Percentiles rank a stretch among this genome's conserved stretches.
phyloP scores from a whole-genome alignment of 2,113 vertebrate species.

The Actenoides lindsayi region DNA sequence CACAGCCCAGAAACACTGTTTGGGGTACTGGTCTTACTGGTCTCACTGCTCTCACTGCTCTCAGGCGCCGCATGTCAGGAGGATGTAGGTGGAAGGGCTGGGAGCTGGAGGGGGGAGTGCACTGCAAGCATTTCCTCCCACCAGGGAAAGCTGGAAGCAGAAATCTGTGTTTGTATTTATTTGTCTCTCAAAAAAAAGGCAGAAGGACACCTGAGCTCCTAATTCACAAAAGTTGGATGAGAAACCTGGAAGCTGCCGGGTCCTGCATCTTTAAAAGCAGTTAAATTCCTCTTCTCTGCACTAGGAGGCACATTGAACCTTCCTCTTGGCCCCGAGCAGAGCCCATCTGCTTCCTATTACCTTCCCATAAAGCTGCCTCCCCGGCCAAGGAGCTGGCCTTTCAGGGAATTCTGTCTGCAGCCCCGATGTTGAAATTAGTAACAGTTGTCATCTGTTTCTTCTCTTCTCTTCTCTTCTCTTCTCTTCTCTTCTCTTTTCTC shows the following conservation, averaged over 20 bases:
- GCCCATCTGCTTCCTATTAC: slow-evolving; percentile 73
- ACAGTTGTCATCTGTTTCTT: slow-evolving; percentile 42
- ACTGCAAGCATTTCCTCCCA: neutral
- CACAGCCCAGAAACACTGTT: neutral
- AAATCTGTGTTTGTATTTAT: slow-evolving; percentile 30
- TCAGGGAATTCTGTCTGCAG: slow-evolving; percentile 71
- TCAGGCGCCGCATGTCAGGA: rapidly evolving
- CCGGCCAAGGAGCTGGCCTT: slow-evolving; percentile 38
- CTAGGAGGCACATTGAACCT: slow-evolving; percentile 73
- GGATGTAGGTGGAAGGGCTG: neutral
- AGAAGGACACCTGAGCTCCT: slow-evolving; percentile 50
- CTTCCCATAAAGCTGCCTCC: slow-evolving; percentile 37
- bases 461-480: neutral
- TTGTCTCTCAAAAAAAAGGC: neutral
- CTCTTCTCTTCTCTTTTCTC: neutral
- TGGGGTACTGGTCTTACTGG: neutral
- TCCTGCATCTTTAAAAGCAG: slow-evolving; percentile 63
- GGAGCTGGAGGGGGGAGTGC: no score
- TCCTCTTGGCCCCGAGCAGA: slow-evolving; percentile 52
- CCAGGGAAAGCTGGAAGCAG: neutral
- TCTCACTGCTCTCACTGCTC: neutral
- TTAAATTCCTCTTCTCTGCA: slow-evolving; percentile 64
- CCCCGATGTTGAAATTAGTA: slow-evolving; percentile 51
- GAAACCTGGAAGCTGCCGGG: slow-evolving; percentile 26
- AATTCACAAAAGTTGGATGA: slow-evolving; percentile 54